A percentile compares a stretch with the other conserved stretches of the same genome.
These are phyloP conservation scores for Euwallacea similis DNA, from an alignment of 1,140 invertebrate genomes.

Conservation along the genomic window DNA sequence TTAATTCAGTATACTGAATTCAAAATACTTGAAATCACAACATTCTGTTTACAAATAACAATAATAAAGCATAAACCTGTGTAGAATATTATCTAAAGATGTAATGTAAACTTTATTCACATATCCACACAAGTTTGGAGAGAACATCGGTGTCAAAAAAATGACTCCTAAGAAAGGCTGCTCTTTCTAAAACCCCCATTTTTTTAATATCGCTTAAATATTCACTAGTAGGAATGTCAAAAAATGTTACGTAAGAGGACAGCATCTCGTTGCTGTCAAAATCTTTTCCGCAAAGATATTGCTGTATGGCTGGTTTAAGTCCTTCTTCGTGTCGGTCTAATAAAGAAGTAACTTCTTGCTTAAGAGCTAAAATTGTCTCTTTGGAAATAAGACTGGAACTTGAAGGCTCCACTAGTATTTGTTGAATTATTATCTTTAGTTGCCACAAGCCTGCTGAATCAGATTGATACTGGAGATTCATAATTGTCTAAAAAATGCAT, in stretches of 20 bases:
- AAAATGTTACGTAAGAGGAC: background rate
- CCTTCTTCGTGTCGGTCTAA: conserved; percentile 62
- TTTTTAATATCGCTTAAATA: no score
- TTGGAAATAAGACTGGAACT: conserved; percentile 51
- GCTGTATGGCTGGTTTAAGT: conserved; percentile 45
- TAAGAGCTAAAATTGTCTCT: conserved; percentile 60
- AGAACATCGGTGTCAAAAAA: no score
- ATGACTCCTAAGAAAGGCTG: no score
- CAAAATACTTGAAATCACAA: no score
- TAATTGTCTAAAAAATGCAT: conserved; percentile 54
- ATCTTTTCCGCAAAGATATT: background rate
- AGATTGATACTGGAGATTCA: conserved; percentile 55
- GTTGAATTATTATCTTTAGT: conserved; percentile 63
- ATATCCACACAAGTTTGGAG: no score
- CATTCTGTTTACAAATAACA: no score
- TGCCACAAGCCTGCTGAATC: conserved; percentile 66
- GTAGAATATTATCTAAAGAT: no score
- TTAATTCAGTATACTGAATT: no score
- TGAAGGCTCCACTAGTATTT: conserved; percentile 51
- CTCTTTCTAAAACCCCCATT: no score
- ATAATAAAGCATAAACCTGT: no score
- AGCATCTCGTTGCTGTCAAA: background rate
- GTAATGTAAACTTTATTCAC: no score
- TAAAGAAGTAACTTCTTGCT: conserved; percentile 59
- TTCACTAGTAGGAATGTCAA: no score